These are phyloP conservation scores for Danio choprae DNA, from an alignment of 2,797 vertebrate species.

Conservation along the genomic window DNA sequence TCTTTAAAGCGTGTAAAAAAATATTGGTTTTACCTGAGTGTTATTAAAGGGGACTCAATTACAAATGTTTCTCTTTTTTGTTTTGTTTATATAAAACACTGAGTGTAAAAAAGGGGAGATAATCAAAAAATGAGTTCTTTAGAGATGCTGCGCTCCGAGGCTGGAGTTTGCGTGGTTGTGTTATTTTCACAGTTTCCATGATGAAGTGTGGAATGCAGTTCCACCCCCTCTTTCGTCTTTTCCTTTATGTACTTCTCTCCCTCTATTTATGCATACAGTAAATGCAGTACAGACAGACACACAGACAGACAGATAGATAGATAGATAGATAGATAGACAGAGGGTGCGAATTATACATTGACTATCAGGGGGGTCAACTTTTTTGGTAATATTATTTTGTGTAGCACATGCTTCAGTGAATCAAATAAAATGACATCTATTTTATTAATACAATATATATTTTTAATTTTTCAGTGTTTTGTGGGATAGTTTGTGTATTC, in stretches of 20 bases:
- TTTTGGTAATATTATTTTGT: too few relatives aligned
- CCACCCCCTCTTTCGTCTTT: neutral
- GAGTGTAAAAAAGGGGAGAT: neutral
- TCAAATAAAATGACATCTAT: too few relatives aligned
- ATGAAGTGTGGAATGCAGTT: conserved; percentile 35
- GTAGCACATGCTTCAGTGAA: too few relatives aligned
- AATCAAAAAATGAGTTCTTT: neutral
- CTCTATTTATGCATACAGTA: neutral
- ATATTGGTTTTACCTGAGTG: conserved; percentile 38
- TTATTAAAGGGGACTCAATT: conserved; percentile 52
- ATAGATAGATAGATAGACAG: too few relatives aligned
- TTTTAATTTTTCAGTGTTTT: too few relatives aligned
- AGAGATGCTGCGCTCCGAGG: neutral
- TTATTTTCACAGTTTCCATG: conserved; percentile 32
- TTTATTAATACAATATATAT: too few relatives aligned
- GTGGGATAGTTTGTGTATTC: too few relatives aligned
- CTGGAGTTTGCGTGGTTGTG: conserved; percentile 26
- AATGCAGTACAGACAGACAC: neutral
- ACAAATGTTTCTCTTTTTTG: conserved; percentile 11
- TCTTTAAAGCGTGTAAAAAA: conserved; percentile 43
- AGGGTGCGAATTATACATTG: too few relatives aligned
- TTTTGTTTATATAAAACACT: neutral
- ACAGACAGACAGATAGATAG: too few relatives aligned
- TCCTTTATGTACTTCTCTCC: conserved; percentile 9
- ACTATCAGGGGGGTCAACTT: too few relatives aligned